Evolutionary conservation across 2,888 invertebrate species (phyloP).

Genomic region (Sarcophaga variegata): DNA sequence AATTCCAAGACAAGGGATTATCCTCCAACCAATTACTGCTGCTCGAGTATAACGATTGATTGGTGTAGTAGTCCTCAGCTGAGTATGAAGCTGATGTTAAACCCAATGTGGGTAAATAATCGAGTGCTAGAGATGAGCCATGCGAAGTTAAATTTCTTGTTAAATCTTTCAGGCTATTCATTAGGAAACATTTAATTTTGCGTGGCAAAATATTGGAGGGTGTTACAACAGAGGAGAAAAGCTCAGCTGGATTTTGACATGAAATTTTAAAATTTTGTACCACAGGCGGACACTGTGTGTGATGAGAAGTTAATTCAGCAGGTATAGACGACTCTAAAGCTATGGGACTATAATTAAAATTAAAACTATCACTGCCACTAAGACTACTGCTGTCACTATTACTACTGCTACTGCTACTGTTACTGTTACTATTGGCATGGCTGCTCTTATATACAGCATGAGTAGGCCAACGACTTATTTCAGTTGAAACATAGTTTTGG

Average conservation of each 20-base stretch:
- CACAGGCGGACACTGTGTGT: constrained; percentile 19
- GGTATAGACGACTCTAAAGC: constrained; percentile 29
- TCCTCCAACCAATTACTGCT: constrained; percentile 43
- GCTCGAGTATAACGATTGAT: constrained; percentile 42
- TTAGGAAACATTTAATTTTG: constrained; percentile 57
- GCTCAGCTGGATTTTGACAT: constrained; percentile 42
- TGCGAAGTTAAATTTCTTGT: not conserved
- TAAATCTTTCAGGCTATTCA: constrained; percentile 25
- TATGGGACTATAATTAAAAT: constrained; percentile 73
- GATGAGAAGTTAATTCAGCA: not conserved
- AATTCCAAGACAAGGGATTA: constrained; percentile 49
- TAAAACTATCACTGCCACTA: constrained; percentile 46
- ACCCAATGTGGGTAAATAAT: constrained; percentile 64
- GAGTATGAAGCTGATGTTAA: constrained; percentile 22
- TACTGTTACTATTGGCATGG: constrained; percentile 32
- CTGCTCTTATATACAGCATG: constrained; percentile 21
- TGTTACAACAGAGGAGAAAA: constrained; percentile 28
- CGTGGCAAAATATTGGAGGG: constrained; percentile 28
- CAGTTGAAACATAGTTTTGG: not conserved
- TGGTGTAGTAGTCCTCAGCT: constrained; percentile 39
- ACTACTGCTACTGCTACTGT: constrained; percentile 38
- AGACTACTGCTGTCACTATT: constrained; percentile 29
- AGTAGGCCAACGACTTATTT: constrained; percentile 25
- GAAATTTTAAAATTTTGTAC: constrained; percentile 55
- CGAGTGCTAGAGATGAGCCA: not conserved